Evolutionary conservation across 2,888 invertebrate species (phyloP).

Genomic region (Drosophila niveifrons): DNA sequence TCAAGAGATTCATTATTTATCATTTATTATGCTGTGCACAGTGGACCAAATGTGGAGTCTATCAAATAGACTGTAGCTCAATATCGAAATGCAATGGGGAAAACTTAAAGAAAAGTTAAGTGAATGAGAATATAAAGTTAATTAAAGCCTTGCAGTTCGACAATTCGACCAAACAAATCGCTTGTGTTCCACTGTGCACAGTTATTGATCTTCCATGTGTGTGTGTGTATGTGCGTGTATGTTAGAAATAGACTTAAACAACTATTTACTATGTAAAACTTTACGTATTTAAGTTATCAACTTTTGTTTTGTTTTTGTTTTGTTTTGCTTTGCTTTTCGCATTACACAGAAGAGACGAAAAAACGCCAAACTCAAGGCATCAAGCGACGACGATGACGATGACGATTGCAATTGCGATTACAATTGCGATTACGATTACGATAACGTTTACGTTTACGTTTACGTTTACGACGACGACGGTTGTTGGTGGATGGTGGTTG

Average conservation of each 20-base stretch:
- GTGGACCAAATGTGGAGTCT: conserved; percentile 33
- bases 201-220: conserved; percentile 27
- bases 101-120: background rate
- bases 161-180: background rate
- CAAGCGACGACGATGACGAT: conserved; percentile 49
- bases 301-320: conserved; percentile 64
- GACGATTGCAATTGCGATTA: conserved; percentile 13
- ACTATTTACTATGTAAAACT: conserved; percentile 83
- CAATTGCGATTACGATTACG: conserved; percentile 1
- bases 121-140: conserved; percentile 11
- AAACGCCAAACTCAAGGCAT: conserved; percentile 59
- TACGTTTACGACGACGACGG: conserved; percentile 10
- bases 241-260: conserved; percentile 70
- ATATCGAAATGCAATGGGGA: conserved; percentile 4
- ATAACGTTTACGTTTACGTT: conserved; percentile 15
- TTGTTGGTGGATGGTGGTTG: conserved; percentile 44
- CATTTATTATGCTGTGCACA: conserved; percentile 28
- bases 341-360: conserved; percentile 65
- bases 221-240: conserved; percentile 34
- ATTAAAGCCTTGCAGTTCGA: conserved; percentile 31
- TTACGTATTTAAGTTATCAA: conserved; percentile 84
- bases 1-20: conserved; percentile 30
- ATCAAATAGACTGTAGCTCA: conserved; percentile 57
- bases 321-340: conserved; percentile 33
- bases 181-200: conserved; percentile 39